Evolutionary conservation across 2,113 vertebrate species (phyloP), one percentile per base, ranked within the genome.

Genomic region (Microcebus ravelobensis): DNA sequence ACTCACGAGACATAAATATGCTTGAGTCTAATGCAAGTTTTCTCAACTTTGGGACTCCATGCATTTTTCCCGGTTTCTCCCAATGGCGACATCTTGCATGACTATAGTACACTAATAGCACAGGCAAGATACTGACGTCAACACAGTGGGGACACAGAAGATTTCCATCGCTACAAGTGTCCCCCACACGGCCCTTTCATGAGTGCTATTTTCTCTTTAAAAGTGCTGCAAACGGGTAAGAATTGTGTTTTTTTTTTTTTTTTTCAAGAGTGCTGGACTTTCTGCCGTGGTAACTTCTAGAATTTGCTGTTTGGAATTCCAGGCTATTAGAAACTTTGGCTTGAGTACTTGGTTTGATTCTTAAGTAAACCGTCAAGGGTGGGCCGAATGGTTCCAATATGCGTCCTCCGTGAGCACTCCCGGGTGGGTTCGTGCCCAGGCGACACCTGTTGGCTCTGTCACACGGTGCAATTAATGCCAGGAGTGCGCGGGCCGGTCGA

Each of bases 131-230:
- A 2, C 7, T 45, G 70, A 61, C 23, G 4, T 31, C 8, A 25
- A 6, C 29, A 13, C 29, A 52, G 55, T 61, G 34, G 42, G 29
- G n/a, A 34, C 61, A 36, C 45, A 88, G 42, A 42, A 73, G 55
- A 59, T 18, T 36, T 36, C 25, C 34, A 42, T 67, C 4, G 10
- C 31, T 48, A 5, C 5, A 13, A 29, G 10, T 8, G 14, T 59
- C 17, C 39, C 23, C n/a, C 59, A 27, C 20, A 3, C 29, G 42
- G 9, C n/a, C 23, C n/a, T 67, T 45, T 67, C 5, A 39, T 29
- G 65, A 77, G 55, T 23, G 9, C 63, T 70, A 3, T 74, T 83
- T 87, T 79, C 80, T 68, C 48, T 80, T 91, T 94, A 42, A 70
- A 94, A 84, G n/a, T 85, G 12, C 27, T 79, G 4, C 36, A 68